A percentile compares a stretch with the other conserved stretches of the same genome.
Evolutionary conservation across 1,140 invertebrate species (phyloP).

Genomic region (Eumeta japonica): DNA sequence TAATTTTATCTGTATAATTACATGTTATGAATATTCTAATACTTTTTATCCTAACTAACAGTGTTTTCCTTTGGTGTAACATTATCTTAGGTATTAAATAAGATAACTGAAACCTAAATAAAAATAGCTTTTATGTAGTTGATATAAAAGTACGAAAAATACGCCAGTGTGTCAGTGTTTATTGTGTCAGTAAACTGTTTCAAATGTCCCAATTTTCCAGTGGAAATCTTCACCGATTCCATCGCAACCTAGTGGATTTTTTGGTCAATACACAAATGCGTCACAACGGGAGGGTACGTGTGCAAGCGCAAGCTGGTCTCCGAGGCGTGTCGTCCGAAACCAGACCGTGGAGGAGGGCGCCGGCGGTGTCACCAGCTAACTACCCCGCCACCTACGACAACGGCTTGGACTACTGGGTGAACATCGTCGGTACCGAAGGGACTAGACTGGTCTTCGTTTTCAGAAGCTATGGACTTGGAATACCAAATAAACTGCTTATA

Average conservation of each 20-base stretch:
- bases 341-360: slow-evolving; percentile 32
- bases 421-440: slow-evolving; percentile 60
- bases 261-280: slow-evolving; percentile 62
- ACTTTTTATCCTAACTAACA: too few relatives aligned
- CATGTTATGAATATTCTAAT: too few relatives aligned
- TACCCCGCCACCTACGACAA: slow-evolving; percentile 68
- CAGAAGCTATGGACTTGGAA: slow-evolving; percentile 67
- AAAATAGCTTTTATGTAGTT: too few relatives aligned
- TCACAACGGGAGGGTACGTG: slow-evolving; percentile 64
- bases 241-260: slow-evolving; percentile 63
- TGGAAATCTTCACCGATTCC: slow-evolving; percentile 63
- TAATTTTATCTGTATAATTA: too few relatives aligned
- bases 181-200: too few relatives aligned
- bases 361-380: slow-evolving; percentile 60
- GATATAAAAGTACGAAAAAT: too few relatives aligned
- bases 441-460: slow-evolving; percentile 68
- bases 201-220: slow-evolving; percentile 36
- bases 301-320: slow-evolving; percentile 53
- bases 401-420: slow-evolving; percentile 66
- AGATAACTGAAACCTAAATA: too few relatives aligned
- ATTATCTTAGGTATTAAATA: too few relatives aligned
- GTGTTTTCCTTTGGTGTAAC: too few relatives aligned
- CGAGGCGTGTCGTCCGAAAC: too few relatives aligned
- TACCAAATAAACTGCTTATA: slow-evolving; percentile 74
- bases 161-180: too few relatives aligned